Conservation (phyloP, 2,888 invertebrate species). For the Daptonema setosum region DNA sequence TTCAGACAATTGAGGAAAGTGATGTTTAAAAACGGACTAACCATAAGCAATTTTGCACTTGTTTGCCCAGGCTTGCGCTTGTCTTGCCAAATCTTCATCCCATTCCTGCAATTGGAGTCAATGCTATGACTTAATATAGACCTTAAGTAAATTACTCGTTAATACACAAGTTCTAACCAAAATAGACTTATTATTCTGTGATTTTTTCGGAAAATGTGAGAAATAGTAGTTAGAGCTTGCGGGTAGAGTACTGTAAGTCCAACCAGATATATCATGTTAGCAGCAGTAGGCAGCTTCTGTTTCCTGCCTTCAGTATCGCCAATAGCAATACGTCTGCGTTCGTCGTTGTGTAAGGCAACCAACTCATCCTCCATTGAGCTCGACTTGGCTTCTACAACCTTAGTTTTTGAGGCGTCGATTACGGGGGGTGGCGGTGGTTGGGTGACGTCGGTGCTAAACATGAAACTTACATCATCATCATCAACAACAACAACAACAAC, state of each 20-base stretch:
- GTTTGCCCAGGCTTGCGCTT: background rate
- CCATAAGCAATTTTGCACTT: background rate
- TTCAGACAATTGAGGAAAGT: too few species aligned
- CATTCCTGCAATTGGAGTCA: background rate
- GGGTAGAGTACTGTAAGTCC: background rate
- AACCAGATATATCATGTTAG: background rate
- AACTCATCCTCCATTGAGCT: background rate
- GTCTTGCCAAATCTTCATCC: background rate
- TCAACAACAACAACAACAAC: too few species aligned
- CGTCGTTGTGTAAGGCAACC: background rate
- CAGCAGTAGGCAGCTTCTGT: background rate
- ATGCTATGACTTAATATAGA: too few species aligned
- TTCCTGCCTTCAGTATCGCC: background rate
- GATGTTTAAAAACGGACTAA: too few species aligned
- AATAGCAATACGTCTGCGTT: background rate
- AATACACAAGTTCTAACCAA: too few species aligned
- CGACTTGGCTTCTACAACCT: background rate
- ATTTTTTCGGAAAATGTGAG: too few species aligned
- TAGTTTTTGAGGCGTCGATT: background rate
- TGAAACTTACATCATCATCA: too few species aligned
- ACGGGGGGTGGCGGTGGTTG: too few species aligned
- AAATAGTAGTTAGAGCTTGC: background rate
- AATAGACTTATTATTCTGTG: too few species aligned
- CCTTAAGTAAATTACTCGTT: too few species aligned
- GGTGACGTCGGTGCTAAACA: too few species aligned